Evolutionary conservation across 2,888 invertebrate genomes (phyloP), one percentile per base, ranked within the genome.

Genomic region (Zhuqinia jingwanae): DNA sequence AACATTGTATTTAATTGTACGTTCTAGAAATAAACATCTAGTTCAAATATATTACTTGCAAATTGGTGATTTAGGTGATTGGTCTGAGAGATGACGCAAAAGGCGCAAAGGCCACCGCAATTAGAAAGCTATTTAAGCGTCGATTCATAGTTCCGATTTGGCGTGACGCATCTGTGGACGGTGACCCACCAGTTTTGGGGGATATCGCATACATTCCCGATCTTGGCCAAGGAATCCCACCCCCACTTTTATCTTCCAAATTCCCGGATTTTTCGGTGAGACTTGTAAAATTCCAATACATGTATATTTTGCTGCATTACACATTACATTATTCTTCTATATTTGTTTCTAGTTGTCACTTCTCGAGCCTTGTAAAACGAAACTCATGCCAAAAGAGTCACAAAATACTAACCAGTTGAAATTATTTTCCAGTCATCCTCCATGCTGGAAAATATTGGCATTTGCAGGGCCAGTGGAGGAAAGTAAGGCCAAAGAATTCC

Each of bases 381-480:
- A 76, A 11, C 58, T 84, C 2, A 8, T 81, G 11, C 87, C 87
- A 13, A 75, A 68, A 20, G 42, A 25, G 27, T 27, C 50, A 8
- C 22, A 47, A 10, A 30, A 2, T 15, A 68, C 17, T 8, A 36
- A n/a, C n/a, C 11, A 76, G 2, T 11, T 86, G 8, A 82, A 73
- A 78, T 36, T 87, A 10, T 87, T 87, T 82, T 27, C 58, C 6
- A 79, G 63, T 22, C 58, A 83, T 0, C 85, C 88, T 6, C 22
- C 77, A 0, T 20, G 25, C 0, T 88, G 87, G 84, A 84, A 81
- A 45, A 85, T 97, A 89, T 95, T 95, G 91, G 98, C 98, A 0
- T 95, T 95, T 93, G 98, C 98, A 10, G 98, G 98, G 0, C 98
- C 98, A 20, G 98, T 98, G 97, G 94, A 95, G 56, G 95, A 95